Conservation (phyloP, 2,113 vertebrate species). For the Dunckerocampus dactyliophorus region DNA sequence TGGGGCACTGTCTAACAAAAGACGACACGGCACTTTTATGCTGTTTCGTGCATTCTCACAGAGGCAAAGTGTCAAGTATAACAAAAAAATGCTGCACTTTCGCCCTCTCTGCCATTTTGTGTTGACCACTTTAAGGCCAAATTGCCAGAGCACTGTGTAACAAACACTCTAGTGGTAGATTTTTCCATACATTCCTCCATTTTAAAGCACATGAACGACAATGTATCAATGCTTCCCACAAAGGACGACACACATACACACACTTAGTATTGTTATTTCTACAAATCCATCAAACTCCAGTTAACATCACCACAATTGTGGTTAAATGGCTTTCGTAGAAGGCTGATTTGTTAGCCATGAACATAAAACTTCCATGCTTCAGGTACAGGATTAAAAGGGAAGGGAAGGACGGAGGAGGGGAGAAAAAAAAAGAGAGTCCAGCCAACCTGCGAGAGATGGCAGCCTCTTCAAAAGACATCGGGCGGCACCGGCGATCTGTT, state of each 20-base stretch:
- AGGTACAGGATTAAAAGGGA: slow-evolving; percentile 49
- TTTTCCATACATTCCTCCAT: slow-evolving; percentile 65
- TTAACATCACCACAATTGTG: slow-evolving; percentile 60
- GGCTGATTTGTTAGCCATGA: slow-evolving; percentile 45
- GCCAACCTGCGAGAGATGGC: slow-evolving; percentile 73
- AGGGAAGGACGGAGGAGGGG: slow-evolving; percentile 8
- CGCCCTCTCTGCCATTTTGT: slow-evolving; percentile 51
- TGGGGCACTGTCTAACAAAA: no score
- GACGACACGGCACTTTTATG: no score
- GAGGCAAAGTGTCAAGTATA: no score
- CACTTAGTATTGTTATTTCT: slow-evolving; percentile 16
- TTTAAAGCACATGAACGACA: slow-evolving; percentile 66
- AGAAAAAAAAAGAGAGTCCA: slow-evolving; percentile 42
- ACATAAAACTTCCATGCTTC: slow-evolving; percentile 52
- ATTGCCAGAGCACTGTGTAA: slow-evolving; percentile 56
- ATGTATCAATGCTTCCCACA: slow-evolving; percentile 48
- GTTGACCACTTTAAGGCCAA: slow-evolving; percentile 72
- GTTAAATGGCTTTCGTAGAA: slow-evolving; percentile 12
- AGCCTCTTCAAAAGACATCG: slow-evolving; percentile 68
- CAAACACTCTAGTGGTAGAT: slow-evolving; percentile 61
- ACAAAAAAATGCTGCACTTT: neutral
- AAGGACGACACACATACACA: slow-evolving; percentile 7
- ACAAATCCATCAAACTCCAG: slow-evolving; percentile 13
- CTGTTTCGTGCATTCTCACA: no score
- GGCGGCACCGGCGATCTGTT: slow-evolving; percentile 65